Conservation (phyloP, 2,888 invertebrate species). For the Chironomus tentans region DNA sequence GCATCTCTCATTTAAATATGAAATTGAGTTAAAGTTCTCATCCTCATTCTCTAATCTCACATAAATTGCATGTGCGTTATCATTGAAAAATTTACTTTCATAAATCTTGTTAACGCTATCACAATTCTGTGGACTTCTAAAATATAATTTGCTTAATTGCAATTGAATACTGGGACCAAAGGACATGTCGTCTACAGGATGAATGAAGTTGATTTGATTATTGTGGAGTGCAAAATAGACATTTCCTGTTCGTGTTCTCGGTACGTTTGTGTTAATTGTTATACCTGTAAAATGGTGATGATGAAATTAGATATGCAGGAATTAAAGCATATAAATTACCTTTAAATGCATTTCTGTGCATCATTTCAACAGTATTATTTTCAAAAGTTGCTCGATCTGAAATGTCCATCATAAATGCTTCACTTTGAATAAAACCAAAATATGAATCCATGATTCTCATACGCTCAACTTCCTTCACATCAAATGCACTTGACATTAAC, state of each 20-base stretch:
- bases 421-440: slow-evolving; percentile 52
- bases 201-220: slow-evolving; percentile 3
- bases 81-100: slow-evolving; percentile 35
- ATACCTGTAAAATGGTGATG: slow-evolving; percentile 4
- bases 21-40: slow-evolving; percentile 31
- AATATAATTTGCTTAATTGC: slow-evolving; percentile 32
- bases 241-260: neutral
- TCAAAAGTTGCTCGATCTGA: slow-evolving; percentile 55
- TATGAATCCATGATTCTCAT: slow-evolving; percentile 52
- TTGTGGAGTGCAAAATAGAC: slow-evolving; percentile 13
- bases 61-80: slow-evolving; percentile 35
- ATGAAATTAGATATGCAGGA: too few relatives aligned
- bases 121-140: slow-evolving; percentile 36
- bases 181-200: neutral
- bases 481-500: slow-evolving; percentile 61
- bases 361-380: slow-evolving; percentile 52
- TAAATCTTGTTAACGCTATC: slow-evolving; percentile 33
- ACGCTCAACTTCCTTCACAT: slow-evolving; percentile 52
- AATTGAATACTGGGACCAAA: slow-evolving; percentile 15
- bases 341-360: slow-evolving; percentile 54
- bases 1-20: slow-evolving; percentile 35
- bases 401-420: slow-evolving; percentile 53
- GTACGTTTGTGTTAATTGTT: neutral
- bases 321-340: slow-evolving; percentile 35
- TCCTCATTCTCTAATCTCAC: slow-evolving; percentile 31